Evolutionary conservation across 2,888 invertebrate species (phyloP).

Genomic region (Melanophora roralis): DNA sequence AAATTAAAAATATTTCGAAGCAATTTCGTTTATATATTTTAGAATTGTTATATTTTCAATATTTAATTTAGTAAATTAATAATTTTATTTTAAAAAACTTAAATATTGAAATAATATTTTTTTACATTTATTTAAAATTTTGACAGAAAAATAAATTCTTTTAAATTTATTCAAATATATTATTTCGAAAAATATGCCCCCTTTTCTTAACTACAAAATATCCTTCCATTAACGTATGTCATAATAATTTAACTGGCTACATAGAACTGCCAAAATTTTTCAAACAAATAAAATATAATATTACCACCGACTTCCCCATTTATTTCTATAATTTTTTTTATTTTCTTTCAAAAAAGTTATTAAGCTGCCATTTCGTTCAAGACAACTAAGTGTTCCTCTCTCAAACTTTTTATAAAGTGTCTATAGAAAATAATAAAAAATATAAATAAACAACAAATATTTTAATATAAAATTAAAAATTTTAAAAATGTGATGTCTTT

Average conservation of each 20-base stretch:
- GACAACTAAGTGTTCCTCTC: conserved; percentile 61
- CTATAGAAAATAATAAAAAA: background rate
- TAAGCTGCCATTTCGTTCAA: conserved; percentile 50
- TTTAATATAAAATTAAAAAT: conserved; percentile 20
- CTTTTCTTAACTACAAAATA: too few relatives aligned
- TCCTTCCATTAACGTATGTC: too few relatives aligned
- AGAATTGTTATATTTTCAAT: too few relatives aligned
- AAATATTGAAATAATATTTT: too few relatives aligned
- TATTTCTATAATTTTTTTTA: background rate
- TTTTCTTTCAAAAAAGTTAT: conserved; percentile 12
- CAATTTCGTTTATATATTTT: too few relatives aligned
- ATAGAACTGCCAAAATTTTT: conserved; percentile 26
- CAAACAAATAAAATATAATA: conserved; percentile 33
- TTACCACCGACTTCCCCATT: conserved; percentile 48
- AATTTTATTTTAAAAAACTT: too few relatives aligned
- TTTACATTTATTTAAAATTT: too few relatives aligned
- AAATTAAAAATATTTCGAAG: too few relatives aligned
- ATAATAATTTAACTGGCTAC: background rate
- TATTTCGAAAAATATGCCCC: too few relatives aligned
- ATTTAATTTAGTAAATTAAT: too few relatives aligned
- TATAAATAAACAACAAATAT: conserved; percentile 11
- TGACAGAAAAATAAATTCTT: too few relatives aligned
- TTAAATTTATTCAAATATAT: too few relatives aligned
- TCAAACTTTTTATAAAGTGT: conserved; percentile 35
- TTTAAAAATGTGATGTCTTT: conserved; percentile 59